phyloP scores from a whole-genome alignment of 2,888 invertebrate genomes.

The Agapetus fuscipes region DNA sequence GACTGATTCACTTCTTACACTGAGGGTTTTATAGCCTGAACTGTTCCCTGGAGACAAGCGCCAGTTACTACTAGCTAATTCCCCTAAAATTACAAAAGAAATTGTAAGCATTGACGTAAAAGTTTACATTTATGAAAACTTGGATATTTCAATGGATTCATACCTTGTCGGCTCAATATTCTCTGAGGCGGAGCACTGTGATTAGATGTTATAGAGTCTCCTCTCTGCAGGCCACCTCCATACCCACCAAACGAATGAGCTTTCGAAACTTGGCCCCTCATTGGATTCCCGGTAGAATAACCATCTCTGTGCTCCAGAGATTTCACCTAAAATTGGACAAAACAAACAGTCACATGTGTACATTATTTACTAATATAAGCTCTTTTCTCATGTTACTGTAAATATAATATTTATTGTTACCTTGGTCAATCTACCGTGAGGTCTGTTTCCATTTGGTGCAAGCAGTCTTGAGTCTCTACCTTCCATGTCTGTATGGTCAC shows the following conservation, averaged over 20 bases:
- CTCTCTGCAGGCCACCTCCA: slow-evolving; percentile 49
- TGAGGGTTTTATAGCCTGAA: slow-evolving; percentile 68
- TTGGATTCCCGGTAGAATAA: slow-evolving; percentile 30
- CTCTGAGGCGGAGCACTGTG: slow-evolving; percentile 52
- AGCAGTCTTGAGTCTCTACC: slow-evolving; percentile 2
- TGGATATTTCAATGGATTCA: too few relatives aligned
- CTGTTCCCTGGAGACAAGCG: slow-evolving; percentile 65
- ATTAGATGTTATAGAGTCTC: slow-evolving; percentile 55
- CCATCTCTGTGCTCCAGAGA: slow-evolving; percentile 41
- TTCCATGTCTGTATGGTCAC: background rate
- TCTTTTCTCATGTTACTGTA: too few relatives aligned
- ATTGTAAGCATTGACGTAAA: too few relatives aligned
- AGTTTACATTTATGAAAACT: too few relatives aligned
- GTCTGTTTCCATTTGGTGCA: background rate
- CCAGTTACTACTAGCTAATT: slow-evolving; percentile 46
- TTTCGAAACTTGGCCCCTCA: slow-evolving; percentile 56
- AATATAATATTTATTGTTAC: background rate
- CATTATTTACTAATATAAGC: background rate
- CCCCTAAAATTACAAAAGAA: slow-evolving; percentile 28
- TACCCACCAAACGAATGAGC: slow-evolving; percentile 87
- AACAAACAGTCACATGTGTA: too few relatives aligned
- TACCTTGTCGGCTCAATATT: slow-evolving; percentile 70
- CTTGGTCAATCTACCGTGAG: background rate
- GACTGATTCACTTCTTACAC: slow-evolving; percentile 62
- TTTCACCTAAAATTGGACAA: slow-evolving; percentile 36